Evolutionary conservation across 2,888 invertebrate species (phyloP).

Genomic region (Pantelozetes paolii): DNA sequence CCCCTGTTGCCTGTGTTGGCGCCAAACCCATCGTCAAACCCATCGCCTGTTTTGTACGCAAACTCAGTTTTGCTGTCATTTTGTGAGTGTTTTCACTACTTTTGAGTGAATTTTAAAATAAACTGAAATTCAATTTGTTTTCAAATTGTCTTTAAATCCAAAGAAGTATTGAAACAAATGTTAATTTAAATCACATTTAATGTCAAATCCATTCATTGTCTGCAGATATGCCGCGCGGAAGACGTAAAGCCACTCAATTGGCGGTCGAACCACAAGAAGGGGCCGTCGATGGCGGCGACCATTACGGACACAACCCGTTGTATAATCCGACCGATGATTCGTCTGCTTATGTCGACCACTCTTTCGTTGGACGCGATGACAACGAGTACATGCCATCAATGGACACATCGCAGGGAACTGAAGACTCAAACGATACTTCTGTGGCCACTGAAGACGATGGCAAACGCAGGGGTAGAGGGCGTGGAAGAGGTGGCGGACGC

Average conservation of each 20-base stretch:
- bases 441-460: constrained; percentile 39
- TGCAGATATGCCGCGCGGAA: constrained; percentile 23
- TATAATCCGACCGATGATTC: not conserved
- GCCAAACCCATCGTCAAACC: not conserved
- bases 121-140: not conserved
- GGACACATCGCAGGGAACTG: constrained; percentile 31
- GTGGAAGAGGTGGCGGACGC: constrained; percentile 44
- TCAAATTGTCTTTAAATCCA: not conserved
- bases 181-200: not conserved
- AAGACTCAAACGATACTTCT: constrained; percentile 39
- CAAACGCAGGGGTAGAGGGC: constrained; percentile 42
- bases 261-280: not conserved
- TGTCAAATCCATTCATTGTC: not conserved
- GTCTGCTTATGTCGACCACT: not conserved
- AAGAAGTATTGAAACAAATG: not conserved
- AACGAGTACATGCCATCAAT: constrained; percentile 38
- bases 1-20: no score
- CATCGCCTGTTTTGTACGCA: not conserved
- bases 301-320: not conserved
- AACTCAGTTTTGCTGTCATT: constrained; percentile 5
- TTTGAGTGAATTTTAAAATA: not conserved
- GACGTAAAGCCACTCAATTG: constrained; percentile 24
- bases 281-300: not conserved
- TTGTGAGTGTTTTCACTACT: not conserved
- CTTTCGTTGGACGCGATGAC: not conserved